A percentile compares a stretch with the other conserved stretches of the same genome.
Evolutionary conservation across 2,797 vertebrate genomes (phyloP).

Genomic region (Sebastes dallii): DNA sequence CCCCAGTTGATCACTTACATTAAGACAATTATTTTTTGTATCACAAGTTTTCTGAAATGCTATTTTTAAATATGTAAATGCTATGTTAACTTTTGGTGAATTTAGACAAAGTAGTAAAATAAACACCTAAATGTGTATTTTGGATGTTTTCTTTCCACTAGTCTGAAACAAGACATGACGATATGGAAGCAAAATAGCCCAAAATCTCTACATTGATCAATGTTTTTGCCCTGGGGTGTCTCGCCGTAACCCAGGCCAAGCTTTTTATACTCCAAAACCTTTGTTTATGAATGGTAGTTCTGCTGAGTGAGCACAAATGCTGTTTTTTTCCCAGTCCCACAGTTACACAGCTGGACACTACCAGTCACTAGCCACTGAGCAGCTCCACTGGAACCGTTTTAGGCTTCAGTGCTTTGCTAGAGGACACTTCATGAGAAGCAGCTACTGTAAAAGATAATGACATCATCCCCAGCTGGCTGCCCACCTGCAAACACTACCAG

Average conservation of each 20-base stretch:
- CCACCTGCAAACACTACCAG: constrained; percentile 35
- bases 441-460: neutral
- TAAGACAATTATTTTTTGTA: too few relatives aligned
- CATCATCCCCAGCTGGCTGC: constrained; percentile 15
- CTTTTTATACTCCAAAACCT: neutral
- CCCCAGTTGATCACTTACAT: too few relatives aligned
- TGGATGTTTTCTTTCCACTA: neutral
- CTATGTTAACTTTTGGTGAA: neutral
- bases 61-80: too few relatives aligned
- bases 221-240: too few relatives aligned
- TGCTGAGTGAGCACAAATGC: neutral
- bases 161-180: neutral
- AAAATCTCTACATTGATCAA: too few relatives aligned
- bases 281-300: neutral
- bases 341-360: neutral
- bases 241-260: too few relatives aligned
- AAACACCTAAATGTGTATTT: neutral
- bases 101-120: neutral
- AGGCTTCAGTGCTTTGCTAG: constrained; percentile 5
- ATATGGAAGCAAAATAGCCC: neutral
- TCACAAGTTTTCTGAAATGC: too few relatives aligned
- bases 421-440: neutral
- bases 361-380: neutral
- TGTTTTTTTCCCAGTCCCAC: neutral
- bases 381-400: neutral